Conservation (phyloP, 2,113 vertebrate species). For the Carettochelys insculpta region DNA sequence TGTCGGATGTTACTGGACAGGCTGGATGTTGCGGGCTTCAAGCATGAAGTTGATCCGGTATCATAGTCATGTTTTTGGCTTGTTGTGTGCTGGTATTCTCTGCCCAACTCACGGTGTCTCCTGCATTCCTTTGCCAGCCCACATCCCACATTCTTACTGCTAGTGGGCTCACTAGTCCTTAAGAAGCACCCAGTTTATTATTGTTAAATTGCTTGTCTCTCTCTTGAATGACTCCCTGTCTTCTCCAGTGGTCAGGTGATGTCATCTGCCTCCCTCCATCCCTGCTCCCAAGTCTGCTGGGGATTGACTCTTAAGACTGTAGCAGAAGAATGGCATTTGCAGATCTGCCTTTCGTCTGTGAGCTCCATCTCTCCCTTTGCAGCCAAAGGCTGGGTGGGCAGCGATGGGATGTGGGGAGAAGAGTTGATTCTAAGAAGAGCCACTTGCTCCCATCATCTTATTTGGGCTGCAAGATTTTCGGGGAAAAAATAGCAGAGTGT, state of each 20-base stretch:
- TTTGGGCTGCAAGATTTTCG: fast-evolving
- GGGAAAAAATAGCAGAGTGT: not conserved
- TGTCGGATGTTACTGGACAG: not conserved
- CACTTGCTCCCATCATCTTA: not conserved
- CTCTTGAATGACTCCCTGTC: not conserved
- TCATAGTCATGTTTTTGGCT: not conserved
- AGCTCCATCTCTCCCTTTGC: not conserved
- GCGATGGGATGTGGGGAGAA: not conserved
- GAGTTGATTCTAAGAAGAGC: not conserved
- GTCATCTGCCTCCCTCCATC: fast-evolving
- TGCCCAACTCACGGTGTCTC: not conserved
- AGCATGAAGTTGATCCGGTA: slow-evolving; percentile 1
- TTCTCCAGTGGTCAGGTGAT: fast-evolving
- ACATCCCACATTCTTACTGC: not conserved
- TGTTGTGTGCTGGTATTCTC: not conserved
- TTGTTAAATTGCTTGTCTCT: fast-evolving
- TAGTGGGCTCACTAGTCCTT: not conserved
- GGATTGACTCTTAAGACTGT: not conserved
- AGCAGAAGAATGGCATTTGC: not conserved
- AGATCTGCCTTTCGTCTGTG: not conserved
- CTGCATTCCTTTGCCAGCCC: not conserved
- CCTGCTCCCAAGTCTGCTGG: not conserved
- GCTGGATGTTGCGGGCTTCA: not conserved
- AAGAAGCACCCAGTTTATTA: not conserved
- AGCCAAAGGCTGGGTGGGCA: not conserved